Conservation (phyloP, 35 echinoderm and acorn worm genomes). For the Strongylocentrotus purpuratus region DNA sequence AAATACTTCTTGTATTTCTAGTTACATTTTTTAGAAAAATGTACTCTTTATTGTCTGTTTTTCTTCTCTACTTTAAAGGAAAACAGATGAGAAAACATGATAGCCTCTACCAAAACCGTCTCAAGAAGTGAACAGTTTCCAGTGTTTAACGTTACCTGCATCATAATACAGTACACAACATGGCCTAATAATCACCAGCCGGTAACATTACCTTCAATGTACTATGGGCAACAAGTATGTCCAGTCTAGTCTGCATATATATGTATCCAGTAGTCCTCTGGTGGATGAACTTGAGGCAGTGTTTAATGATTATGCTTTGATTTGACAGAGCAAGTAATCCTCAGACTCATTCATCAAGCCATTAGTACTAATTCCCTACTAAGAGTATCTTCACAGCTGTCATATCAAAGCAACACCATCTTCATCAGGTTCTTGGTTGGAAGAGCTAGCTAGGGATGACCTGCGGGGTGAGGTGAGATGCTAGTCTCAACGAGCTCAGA, state of each 20-base stretch:
- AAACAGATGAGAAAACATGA: no score
- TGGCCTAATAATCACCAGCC: neutral
- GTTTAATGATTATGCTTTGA: neutral
- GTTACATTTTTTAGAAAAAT: no score
- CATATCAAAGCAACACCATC: constrained; percentile 18
- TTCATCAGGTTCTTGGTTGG: neutral
- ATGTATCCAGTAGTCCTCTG: neutral
- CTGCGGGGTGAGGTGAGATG: constrained; percentile 6
- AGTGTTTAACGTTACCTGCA: no score
- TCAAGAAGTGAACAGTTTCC: no score
- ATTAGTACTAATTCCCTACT: constrained; percentile 6
- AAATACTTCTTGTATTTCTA: no score
- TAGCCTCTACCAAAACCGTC: no score
- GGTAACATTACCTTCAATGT: neutral
- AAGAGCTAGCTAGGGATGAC: neutral
- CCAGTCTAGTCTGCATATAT: neutral
- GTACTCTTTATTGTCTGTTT: no score
- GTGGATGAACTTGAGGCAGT: neutral
- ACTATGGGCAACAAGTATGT: neutral
- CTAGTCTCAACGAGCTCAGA: neutral
- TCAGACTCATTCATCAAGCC: constrained; percentile 41
- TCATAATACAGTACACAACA: no score
- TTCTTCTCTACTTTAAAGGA: no score
- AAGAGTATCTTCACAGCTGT: constrained; percentile 48
- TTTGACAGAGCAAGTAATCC: constrained; percentile 18